Conservation (phyloP, 2,797 vertebrate genomes). For the Cygnus olor region DNA sequence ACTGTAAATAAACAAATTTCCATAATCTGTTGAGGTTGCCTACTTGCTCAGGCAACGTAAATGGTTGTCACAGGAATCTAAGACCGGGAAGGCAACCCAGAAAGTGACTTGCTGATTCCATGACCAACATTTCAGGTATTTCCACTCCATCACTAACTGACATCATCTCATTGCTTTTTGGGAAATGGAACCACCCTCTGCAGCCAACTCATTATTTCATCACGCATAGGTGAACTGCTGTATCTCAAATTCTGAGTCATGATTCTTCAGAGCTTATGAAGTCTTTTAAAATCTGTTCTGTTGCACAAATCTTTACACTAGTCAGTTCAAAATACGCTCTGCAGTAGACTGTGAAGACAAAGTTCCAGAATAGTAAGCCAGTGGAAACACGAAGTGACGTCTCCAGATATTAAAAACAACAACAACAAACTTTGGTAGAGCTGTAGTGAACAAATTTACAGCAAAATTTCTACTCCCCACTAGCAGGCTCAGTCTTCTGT, state of each 20-base stretch:
- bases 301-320: neutral
- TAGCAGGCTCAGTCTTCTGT: neutral
- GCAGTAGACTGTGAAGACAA: neutral
- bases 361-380: neutral
- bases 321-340: neutral
- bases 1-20: neutral
- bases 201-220: constrained; percentile 77
- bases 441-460: neutral
- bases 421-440: neutral
- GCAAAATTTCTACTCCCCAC: neutral
- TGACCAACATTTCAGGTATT: neutral
- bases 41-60: neutral
- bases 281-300: neutral
- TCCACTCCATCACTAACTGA: neutral
- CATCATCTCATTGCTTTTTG: neutral
- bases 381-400: neutral
- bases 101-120: neutral
- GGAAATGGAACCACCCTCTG: neutral
- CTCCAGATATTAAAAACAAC: neutral
- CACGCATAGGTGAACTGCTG: constrained; percentile 77
- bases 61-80: neutral
- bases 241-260: constrained; percentile 79
- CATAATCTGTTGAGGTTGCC: neutral
- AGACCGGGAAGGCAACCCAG: neutral
- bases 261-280: neutral